Conservation (phyloP, 2,797 vertebrate genomes). For the Vespertilio murinus region DNA sequence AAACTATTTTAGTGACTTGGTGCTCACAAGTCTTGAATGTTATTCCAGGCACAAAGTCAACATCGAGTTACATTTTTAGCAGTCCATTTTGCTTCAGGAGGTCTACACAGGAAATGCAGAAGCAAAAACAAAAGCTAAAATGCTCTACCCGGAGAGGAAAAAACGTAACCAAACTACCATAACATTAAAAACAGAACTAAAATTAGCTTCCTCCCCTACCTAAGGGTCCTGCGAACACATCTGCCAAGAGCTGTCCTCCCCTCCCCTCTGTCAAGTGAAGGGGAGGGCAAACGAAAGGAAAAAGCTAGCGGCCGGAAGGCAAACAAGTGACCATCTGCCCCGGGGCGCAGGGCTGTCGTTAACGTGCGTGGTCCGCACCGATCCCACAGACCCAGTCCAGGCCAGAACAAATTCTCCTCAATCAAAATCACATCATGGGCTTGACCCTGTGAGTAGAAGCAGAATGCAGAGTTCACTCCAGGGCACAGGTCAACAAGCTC, state of each 20-base stretch:
- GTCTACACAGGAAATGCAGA: slow-evolving; percentile 65
- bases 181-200: slow-evolving; percentile 21
- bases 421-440: not conserved
- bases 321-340: not conserved
- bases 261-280: too few relatives aligned
- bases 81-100: slow-evolving; percentile 42
- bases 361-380: not conserved
- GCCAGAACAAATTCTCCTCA: not conserved
- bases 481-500: not conserved
- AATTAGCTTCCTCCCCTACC: slow-evolving; percentile 22
- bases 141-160: slow-evolving; percentile 27
- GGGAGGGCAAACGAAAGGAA: not conserved
- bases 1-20: slow-evolving; percentile 40
- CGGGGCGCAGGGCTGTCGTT: accelerated
- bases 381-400: not conserved
- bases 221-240: not conserved
- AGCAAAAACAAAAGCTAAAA: slow-evolving; percentile 63
- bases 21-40: slow-evolving; percentile 40
- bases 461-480: not conserved
- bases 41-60: slow-evolving; percentile 61
- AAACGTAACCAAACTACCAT: not conserved
- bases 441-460: not conserved
- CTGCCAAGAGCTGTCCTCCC: not conserved
- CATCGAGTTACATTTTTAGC: slow-evolving; percentile 67
- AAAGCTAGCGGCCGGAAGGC: not conserved